Conservation (phyloP, 1,140 invertebrate genomes). For the Frieseomelitta varia region DNA sequence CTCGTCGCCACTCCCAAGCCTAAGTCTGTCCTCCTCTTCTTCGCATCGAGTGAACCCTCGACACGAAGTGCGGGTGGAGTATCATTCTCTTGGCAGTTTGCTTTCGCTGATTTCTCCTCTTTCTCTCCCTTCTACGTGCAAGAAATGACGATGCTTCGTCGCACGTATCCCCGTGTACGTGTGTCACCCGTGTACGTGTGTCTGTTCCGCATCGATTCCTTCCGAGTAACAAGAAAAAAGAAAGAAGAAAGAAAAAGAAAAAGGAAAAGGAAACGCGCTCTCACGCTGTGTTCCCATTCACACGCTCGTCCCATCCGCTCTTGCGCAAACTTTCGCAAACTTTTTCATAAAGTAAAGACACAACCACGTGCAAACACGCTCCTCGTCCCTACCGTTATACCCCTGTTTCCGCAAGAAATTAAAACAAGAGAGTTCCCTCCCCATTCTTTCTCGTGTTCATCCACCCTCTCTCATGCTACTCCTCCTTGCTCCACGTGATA, state of each 20-base stretch:
- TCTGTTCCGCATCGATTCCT: slow-evolving; percentile 50
- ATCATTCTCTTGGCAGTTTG: neutral
- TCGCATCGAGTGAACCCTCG: neutral
- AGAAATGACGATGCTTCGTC: slow-evolving; percentile 12
- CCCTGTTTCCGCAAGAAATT: slow-evolving; percentile 70
- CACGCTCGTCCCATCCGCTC: neutral
- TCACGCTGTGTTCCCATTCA: neutral
- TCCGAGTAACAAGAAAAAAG: neutral
- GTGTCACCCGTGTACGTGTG: neutral
- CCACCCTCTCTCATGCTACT: slow-evolving; percentile 36
- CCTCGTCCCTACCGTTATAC: slow-evolving; percentile 46
- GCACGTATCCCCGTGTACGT: slow-evolving; percentile 13
- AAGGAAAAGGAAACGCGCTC: slow-evolving; percentile 3
- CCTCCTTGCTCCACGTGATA: slow-evolving; percentile 9
- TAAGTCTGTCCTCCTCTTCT: neutral
- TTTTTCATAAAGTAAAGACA: neutral
- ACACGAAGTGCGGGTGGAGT: neutral
- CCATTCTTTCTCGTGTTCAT: slow-evolving; percentile 24
- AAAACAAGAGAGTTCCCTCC: slow-evolving; percentile 46
- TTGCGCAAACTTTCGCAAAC: neutral
- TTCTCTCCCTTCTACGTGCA: neutral
- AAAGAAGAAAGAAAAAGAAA: neutral
- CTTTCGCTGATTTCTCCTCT: neutral
- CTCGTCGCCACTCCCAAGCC: no score
- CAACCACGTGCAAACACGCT: neutral